These are phyloP conservation scores for Alethe diademata DNA, from an alignment of 2,113 vertebrate genomes.

Conservation along the genomic window DNA sequence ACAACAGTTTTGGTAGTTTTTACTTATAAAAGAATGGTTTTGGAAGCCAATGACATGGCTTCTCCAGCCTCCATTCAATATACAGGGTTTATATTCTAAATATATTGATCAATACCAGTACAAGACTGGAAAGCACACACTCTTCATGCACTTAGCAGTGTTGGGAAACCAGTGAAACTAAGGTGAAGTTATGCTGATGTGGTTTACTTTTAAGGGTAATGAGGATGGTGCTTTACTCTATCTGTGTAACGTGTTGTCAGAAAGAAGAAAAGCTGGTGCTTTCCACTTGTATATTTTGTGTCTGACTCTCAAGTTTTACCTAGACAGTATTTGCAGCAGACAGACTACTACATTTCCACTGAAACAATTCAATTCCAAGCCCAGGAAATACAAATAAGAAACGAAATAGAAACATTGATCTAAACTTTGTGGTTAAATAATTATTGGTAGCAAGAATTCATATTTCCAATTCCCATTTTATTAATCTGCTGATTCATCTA, in stretches of 20 bases:
- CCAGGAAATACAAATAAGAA: background rate
- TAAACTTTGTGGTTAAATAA: constrained; percentile 3
- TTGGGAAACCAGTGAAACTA: background rate
- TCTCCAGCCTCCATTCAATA: background rate
- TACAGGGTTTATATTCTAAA: background rate
- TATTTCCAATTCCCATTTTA: background rate
- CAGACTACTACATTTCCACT: background rate
- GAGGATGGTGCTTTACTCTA: background rate
- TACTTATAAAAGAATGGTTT: too few relatives aligned
- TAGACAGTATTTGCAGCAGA: background rate
- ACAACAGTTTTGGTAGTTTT: background rate
- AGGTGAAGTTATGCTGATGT: background rate
- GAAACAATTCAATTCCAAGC: background rate
- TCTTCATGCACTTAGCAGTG: background rate
- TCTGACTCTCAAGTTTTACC: background rate
- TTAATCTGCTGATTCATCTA: background rate
- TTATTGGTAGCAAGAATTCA: background rate
- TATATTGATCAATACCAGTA: background rate
- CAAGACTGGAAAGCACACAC: background rate
- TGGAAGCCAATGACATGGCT: background rate
- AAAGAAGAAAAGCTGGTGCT: background rate
- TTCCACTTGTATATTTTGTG: background rate
- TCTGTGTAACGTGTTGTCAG: background rate
- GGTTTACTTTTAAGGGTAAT: background rate
- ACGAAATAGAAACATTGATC: background rate